Evolutionary conservation across 2,797 vertebrate genomes (phyloP).

Genomic region (Microctenopoma steveboyesi): DNA sequence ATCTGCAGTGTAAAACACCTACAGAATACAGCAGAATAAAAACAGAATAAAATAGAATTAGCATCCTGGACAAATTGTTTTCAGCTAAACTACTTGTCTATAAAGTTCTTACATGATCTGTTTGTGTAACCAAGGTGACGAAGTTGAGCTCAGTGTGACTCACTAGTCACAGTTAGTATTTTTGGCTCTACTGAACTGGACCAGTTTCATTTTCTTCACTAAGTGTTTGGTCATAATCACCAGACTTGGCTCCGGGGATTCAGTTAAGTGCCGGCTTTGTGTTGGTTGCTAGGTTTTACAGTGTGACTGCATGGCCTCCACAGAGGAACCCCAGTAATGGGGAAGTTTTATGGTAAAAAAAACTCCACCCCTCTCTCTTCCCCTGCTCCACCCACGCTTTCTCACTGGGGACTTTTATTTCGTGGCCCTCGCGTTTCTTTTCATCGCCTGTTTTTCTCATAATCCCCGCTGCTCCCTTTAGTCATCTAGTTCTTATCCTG

Average conservation of each 20-base stretch:
- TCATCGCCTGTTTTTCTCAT: conserved; percentile 22
- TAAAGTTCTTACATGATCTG: not conserved
- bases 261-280: conserved; percentile 51
- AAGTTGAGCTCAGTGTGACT: conserved; percentile 39
- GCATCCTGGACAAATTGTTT: not conserved
- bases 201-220: conserved; percentile 50
- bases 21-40: not conserved
- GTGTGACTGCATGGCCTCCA: conserved; percentile 25
- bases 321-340: conserved; percentile 29
- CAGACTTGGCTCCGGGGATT: conserved; percentile 24
- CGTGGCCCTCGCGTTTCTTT: conserved; percentile 5
- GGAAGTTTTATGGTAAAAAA: conserved; percentile 43
- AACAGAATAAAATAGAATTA: not conserved
- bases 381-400: conserved; percentile 33
- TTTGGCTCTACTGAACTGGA: conserved; percentile 19
- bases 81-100: not conserved
- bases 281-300: conserved; percentile 54
- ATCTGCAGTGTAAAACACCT: not conserved
- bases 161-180: conserved; percentile 43
- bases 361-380: not conserved
- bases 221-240: conserved; percentile 39
- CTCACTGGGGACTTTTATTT: conserved; percentile 41
- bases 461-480: conserved; percentile 11
- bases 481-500: conserved; percentile 29
- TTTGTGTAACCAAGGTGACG: conserved; percentile 48